A percentile compares a stretch with the other conserved stretches of the same genome.
phyloP scores from a whole-genome alignment of 2,797 vertebrate genomes.

The Sebastes nivosus region DNA sequence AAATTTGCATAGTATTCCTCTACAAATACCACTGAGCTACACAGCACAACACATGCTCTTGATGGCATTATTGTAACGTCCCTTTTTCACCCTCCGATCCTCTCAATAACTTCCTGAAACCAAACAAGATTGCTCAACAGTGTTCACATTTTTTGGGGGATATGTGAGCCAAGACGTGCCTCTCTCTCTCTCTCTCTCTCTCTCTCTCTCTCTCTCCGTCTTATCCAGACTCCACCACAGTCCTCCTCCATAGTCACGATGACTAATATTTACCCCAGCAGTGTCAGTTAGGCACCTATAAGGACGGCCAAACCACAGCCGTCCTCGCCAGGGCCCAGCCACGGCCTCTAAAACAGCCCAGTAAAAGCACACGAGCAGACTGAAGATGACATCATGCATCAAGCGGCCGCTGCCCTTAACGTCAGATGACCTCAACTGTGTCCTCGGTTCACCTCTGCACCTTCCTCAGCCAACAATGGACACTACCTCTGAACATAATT shows the following conservation, averaged over 20 bases:
- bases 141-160: conserved; percentile 10
- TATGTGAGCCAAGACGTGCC: conserved; percentile 32
- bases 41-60: neutral
- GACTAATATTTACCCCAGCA: conserved; percentile 73
- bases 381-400: conserved; percentile 61
- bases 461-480: neutral
- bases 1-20: neutral
- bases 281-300: conserved; percentile 61
- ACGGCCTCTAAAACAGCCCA: conserved; percentile 52
- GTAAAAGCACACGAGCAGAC: conserved; percentile 45
- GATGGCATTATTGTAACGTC: neutral
- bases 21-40: neutral
- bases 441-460: conserved; percentile 57
- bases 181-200: neutral
- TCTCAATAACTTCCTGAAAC: conserved; percentile 3
- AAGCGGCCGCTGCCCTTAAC: conserved; percentile 42
- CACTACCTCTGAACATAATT: conserved; percentile 5
- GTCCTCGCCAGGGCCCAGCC: conserved; percentile 56
- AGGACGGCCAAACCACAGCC: conserved; percentile 75
- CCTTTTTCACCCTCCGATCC: neutral
- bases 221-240: conserved; percentile 27
- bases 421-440: conserved; percentile 34
- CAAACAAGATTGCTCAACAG: conserved; percentile 53
- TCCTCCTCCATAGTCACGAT: conserved; percentile 39
- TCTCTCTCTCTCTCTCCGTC: neutral